phyloP scores from a whole-genome alignment of 2,113 vertebrate species.

The Pelecanus crispus region DNA sequence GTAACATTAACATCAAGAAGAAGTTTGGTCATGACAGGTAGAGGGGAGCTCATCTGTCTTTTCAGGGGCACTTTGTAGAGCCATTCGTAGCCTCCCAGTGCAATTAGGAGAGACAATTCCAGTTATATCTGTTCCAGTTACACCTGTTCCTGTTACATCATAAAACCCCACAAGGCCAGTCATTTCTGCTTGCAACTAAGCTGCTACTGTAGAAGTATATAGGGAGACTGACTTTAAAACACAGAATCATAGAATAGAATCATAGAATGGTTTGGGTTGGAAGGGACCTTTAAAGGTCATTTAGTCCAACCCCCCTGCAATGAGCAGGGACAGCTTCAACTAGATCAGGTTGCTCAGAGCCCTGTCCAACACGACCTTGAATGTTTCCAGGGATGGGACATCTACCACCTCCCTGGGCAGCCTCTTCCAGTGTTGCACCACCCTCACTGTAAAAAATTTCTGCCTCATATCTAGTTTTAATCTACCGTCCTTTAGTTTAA shows the following conservation, averaged over 20 bases:
- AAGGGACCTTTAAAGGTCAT: background rate
- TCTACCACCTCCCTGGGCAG: background rate
- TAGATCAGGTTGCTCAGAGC: background rate
- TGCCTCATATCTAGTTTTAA: background rate
- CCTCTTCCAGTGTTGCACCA: background rate
- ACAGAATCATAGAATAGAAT: background rate
- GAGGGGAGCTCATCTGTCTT: background rate
- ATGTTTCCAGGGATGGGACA: background rate
- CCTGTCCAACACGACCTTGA: fast-evolving
- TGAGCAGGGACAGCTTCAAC: background rate
- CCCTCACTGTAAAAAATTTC: background rate
- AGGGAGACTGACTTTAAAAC: fast-evolving
- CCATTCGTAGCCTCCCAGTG: background rate
- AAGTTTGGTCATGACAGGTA: background rate
- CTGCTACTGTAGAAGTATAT: background rate
- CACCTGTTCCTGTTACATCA: background rate
- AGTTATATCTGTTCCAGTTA: background rate
- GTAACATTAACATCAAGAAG: background rate
- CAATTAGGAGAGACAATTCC: background rate
- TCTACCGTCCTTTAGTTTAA: background rate
- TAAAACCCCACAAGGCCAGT: background rate
- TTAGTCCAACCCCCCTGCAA: background rate
- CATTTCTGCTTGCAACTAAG: background rate
- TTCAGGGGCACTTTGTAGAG: background rate
- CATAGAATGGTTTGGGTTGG: background rate